These are phyloP conservation scores for Zaprionus camerounensis DNA, from an alignment of 1,140 invertebrate species.

Conservation along the genomic window DNA sequence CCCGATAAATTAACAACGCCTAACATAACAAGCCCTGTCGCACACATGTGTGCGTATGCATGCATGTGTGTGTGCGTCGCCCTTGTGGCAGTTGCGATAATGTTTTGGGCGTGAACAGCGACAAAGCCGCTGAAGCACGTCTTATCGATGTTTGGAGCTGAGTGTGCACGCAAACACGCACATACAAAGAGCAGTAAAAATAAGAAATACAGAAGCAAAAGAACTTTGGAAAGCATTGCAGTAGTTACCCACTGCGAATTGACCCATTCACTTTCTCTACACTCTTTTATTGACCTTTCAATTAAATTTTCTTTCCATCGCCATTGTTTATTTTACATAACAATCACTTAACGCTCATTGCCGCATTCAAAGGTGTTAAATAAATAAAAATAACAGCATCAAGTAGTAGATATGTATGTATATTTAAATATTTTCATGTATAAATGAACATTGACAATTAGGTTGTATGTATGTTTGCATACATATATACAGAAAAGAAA, in stretches of 20 bases:
- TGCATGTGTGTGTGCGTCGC: neutral
- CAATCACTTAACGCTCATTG: neutral
- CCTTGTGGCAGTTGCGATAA: slow-evolving; percentile 40
- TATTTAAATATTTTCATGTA: neutral
- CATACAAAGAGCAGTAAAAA: slow-evolving; percentile 23
- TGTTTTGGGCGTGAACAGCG: slow-evolving; percentile 46
- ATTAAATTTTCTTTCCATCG: slow-evolving; percentile 38
- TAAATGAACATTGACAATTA: neutral
- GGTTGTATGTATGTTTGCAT: neutral
- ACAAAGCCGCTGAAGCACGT: slow-evolving; percentile 30
- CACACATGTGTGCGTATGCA: slow-evolving; percentile 1
- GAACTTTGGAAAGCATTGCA: slow-evolving; percentile 25
- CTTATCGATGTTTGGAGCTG: slow-evolving; percentile 33
- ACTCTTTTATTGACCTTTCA: slow-evolving; percentile 57
- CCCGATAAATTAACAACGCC: slow-evolving; percentile 27
- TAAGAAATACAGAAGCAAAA: slow-evolving; percentile 34
- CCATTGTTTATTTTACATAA: slow-evolving; percentile 53
- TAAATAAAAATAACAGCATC: slow-evolving; percentile 20
- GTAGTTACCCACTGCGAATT: slow-evolving; percentile 30
- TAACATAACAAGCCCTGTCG: slow-evolving; percentile 7
- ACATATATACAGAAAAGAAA: neutral
- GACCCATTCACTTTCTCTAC: slow-evolving; percentile 55
- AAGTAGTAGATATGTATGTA: neutral
- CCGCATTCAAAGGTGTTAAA: slow-evolving; percentile 16
- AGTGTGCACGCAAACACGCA: slow-evolving; percentile 7